These are phyloP conservation scores for Centropus unirufus DNA, from an alignment of 2,113 vertebrate genomes.

Conservation along the genomic window DNA sequence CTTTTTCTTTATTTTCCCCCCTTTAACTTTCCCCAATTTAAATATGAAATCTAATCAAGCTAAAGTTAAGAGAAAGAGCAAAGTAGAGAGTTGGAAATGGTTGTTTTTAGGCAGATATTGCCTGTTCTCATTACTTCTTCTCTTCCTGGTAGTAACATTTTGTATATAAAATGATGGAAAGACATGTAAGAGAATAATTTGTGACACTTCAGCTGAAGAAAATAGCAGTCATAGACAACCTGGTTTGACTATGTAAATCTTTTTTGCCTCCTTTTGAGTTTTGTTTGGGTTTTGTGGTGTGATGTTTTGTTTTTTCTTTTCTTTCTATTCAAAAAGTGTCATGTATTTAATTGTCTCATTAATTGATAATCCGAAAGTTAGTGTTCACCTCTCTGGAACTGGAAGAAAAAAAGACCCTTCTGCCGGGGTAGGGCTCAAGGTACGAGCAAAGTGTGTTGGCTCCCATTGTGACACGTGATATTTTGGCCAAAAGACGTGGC, in stretches of 20 bases:
- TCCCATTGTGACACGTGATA: background rate
- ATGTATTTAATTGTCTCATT: background rate
- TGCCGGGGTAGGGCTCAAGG: background rate
- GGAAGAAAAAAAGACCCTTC: background rate
- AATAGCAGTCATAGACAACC: background rate
- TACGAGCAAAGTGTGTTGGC: background rate
- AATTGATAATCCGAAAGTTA: background rate
- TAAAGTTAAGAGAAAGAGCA: background rate
- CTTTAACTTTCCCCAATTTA: background rate
- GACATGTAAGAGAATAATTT: background rate
- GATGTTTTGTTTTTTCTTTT: background rate
- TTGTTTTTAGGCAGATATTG: background rate
- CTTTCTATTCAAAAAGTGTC: background rate
- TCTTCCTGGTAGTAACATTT: background rate
- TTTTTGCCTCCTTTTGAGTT: background rate
- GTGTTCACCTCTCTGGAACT: background rate
- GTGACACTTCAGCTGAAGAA: background rate
- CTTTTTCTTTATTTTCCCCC: accelerated
- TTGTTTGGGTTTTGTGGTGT: accelerated
- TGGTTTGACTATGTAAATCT: background rate
- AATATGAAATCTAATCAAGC: background rate
- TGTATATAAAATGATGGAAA: background rate
- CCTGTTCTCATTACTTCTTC: background rate
- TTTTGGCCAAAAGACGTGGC: background rate
- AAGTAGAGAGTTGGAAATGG: background rate